These are phyloP conservation scores for Linnaemya vulpina DNA, from an alignment of 2,888 invertebrate genomes.

Conservation along the genomic window DNA sequence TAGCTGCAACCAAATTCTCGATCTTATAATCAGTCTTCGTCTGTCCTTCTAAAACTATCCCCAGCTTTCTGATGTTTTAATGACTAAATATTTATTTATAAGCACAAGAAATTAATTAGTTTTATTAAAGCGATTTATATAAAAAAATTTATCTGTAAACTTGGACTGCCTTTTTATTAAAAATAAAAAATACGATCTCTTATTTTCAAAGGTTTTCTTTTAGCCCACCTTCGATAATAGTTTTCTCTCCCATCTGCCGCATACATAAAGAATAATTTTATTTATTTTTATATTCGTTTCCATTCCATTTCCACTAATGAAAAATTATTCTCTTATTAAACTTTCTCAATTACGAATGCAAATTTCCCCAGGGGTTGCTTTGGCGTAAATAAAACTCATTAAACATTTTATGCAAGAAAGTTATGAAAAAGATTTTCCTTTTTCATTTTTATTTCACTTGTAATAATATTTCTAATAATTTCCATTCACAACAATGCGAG, in stretches of 20 bases:
- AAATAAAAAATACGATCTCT: too few relatives aligned
- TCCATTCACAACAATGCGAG: constrained; percentile 2
- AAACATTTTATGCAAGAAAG: constrained; percentile 2
- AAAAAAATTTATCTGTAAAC: too few relatives aligned
- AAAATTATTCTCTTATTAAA: constrained; percentile 26
- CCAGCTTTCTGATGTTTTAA: too few relatives aligned
- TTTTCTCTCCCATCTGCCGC: neutral
- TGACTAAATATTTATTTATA: too few relatives aligned
- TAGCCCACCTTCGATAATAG: too few relatives aligned
- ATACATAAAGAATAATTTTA: neutral
- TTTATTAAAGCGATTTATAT: too few relatives aligned
- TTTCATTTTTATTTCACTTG: neutral
- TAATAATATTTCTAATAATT: constrained; percentile 22
- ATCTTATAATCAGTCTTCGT: too few relatives aligned
- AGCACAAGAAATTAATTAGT: too few relatives aligned
- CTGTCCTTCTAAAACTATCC: too few relatives aligned
- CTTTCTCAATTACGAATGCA: constrained; percentile 27
- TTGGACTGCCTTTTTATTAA: too few relatives aligned
- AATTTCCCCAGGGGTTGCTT: neutral
- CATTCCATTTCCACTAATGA: constrained; percentile 8
- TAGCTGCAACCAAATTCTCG: too few relatives aligned
- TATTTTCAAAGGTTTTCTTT: too few relatives aligned
- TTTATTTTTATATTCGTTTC: neutral
- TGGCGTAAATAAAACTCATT: constrained; percentile 40
- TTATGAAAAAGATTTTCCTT: neutral